These are phyloP conservation scores for Hyles lineata DNA, from an alignment of 2,888 invertebrate species.

Conservation along the genomic window DNA sequence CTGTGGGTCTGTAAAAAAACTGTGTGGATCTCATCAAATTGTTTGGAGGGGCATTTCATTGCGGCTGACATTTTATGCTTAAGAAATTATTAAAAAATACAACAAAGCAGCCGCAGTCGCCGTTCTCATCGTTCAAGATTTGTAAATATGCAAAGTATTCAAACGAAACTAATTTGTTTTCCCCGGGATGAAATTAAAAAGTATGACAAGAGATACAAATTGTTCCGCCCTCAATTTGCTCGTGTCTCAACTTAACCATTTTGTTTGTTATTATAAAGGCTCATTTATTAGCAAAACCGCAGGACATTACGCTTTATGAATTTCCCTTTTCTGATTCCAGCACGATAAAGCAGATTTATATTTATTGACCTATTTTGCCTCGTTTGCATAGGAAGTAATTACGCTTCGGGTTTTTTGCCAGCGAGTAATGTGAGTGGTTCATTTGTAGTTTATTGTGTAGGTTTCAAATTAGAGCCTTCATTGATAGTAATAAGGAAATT, in stretches of 20 bases:
- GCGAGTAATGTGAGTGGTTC: background rate
- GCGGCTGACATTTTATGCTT: constrained; percentile 35
- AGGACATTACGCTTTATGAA: constrained; percentile 59
- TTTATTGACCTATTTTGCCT: constrained; percentile 30
- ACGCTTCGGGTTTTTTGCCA: background rate
- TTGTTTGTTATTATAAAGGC: constrained; percentile 75
- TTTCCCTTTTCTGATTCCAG: constrained; percentile 49
- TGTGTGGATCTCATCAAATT: constrained; percentile 34
- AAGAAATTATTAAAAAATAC: constrained; percentile 34
- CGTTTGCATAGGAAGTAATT: constrained; percentile 19
- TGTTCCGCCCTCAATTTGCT: constrained; percentile 74
- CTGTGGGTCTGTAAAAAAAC: too few species aligned
- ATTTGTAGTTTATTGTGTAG: background rate
- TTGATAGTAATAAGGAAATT: too few species aligned
- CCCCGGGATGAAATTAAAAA: constrained; percentile 77
- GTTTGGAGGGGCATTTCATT: constrained; percentile 42
- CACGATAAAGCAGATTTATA: constrained; percentile 39
- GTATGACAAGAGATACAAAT: constrained; percentile 79
- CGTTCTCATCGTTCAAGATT: constrained; percentile 60
- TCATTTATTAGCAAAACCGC: constrained; percentile 72
- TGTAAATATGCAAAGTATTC: constrained; percentile 73
- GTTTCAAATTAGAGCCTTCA: too few species aligned
- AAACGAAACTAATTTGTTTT: constrained; percentile 72
- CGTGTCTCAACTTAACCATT: constrained; percentile 66
- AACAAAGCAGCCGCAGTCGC: constrained; percentile 38